Evolutionary conservation across 1,140 invertebrate species (phyloP).

Genomic region (Onthophagus taurus): DNA sequence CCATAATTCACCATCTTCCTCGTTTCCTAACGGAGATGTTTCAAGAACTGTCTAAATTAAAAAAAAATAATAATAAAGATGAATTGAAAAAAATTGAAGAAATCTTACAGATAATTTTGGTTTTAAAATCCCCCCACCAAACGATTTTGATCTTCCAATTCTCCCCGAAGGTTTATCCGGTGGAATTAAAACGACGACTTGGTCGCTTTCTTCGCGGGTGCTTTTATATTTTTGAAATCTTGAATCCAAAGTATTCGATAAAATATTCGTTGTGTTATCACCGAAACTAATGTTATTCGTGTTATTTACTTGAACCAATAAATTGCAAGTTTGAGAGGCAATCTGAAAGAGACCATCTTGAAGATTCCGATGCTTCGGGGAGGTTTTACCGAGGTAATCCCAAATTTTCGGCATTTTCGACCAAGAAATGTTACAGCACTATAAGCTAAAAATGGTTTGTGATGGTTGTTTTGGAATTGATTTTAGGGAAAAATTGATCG

Average conservation of each 20-base stretch:
- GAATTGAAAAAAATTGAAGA: too few species aligned
- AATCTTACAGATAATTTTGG: slow-evolving; percentile 31
- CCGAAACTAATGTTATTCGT: slow-evolving; percentile 62
- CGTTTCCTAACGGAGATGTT: slow-evolving; percentile 23
- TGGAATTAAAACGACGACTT: slow-evolving; percentile 32
- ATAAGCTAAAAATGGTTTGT: neutral
- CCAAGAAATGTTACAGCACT: too few species aligned
- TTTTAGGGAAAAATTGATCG: too few species aligned
- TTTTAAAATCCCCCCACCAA: slow-evolving; percentile 21
- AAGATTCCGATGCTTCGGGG: slow-evolving; percentile 46
- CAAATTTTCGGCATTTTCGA: slow-evolving; percentile 45
- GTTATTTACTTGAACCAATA: slow-evolving; percentile 62
- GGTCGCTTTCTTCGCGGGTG: slow-evolving; percentile 23
- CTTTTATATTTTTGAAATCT: neutral
- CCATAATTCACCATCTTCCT: slow-evolving; percentile 32
- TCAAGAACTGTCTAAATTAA: slow-evolving; percentile 32
- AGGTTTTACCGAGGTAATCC: slow-evolving; percentile 42
- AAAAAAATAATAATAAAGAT: too few species aligned
- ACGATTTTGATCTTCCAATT: slow-evolving; percentile 13
- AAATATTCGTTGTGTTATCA: slow-evolving; percentile 50
- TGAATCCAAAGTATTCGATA: slow-evolving; percentile 39
- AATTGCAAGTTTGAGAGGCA: slow-evolving; percentile 59
- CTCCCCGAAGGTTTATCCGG: slow-evolving; percentile 17
- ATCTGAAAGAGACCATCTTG: slow-evolving; percentile 63
- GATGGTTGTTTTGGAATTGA: too few species aligned